A percentile compares a stretch with the other conserved stretches of the same genome.
phyloP scores from a whole-genome alignment of 1,140 invertebrate species.

The Probaryconus sp. region DNA sequence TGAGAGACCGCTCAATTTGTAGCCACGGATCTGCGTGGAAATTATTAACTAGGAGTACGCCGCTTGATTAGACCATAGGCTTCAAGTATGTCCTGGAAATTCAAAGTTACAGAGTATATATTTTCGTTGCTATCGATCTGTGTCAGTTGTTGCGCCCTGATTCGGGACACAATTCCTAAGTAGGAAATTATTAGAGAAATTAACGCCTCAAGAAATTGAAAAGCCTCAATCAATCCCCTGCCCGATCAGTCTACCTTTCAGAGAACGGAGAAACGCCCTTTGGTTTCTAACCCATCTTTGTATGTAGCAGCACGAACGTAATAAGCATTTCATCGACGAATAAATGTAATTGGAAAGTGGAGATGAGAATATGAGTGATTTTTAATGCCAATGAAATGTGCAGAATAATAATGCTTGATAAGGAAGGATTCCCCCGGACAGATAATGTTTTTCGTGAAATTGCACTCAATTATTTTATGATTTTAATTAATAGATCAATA shows the following conservation, averaged over 20 bases:
- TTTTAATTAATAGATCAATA: no score
- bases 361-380: neutral
- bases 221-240: slow-evolving; percentile 5
- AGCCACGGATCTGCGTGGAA: slow-evolving; percentile 25
- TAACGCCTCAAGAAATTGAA: slow-evolving; percentile 34
- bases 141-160: slow-evolving; percentile 29
- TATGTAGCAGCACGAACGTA: slow-evolving; percentile 7
- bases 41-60: slow-evolving; percentile 42
- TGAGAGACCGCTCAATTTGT: slow-evolving; percentile 23
- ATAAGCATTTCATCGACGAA: slow-evolving; percentile 1
- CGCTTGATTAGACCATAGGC: slow-evolving; percentile 44
- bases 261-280: neutral
- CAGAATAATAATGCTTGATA: no score
- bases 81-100: slow-evolving; percentile 23
- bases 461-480: no score
- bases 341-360: slow-evolving; percentile 1
- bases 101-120: slow-evolving; percentile 38
- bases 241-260: no score
- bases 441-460: no score
- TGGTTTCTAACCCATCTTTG: slow-evolving; percentile 20
- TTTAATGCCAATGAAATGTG: no score
- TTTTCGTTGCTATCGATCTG: slow-evolving; percentile 32
- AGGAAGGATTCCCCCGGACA: no score
- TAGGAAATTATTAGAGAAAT: slow-evolving; percentile 39
- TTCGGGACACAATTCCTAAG: slow-evolving; percentile 29